Evolutionary conservation across 2,113 vertebrate genomes (phyloP), one percentile per base, ranked within the genome.

Genomic region (Lepisosteus osseus): DNA sequence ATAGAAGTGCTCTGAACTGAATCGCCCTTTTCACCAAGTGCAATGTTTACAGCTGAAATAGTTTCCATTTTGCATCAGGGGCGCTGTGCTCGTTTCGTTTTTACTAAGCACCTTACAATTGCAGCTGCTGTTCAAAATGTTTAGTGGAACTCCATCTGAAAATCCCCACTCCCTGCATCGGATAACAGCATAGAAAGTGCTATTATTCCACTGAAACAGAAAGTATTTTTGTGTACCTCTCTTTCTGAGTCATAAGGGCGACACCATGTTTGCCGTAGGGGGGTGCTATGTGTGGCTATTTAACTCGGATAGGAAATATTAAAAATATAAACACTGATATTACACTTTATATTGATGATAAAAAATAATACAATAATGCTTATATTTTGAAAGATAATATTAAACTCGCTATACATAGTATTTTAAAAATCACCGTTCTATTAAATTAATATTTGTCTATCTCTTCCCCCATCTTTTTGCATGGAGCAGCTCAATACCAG

Each of bases 31-130:
- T 54, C 65, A 8, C 70, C 17, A 72, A 55, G 71, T 63, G 71
- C 69, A 66, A 70, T 79, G 81, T 84, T 71, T 55, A 77, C 82
- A 76, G 71, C 73, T 84, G 85, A 83, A 74, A 81, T 76, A 74
- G 61, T 78, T 81, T 77, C 81, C 68, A 13, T 67, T 74, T 72
- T 63, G 44, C 71, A 5, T 84, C 81, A 82, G 78, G 84, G 71
- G 75, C 54, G 13, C 11, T 62, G 7, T 12, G 14, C 9, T 54
- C 45, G 61, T 40, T 70, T 64, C 45, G 55, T 11, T 51, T 56
- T 29, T 44, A 54, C 15, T 57, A 51, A 64, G 17, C 41, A 51
- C 7, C 29, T 62, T 66, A 65, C 41, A 14, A 29, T 15, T 14
- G 44, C 40, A 15, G 55, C 12, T 43, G 57, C 15, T 41, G 0